Percentiles rank a stretch among this genome's conserved stretches.
phyloP scores from a whole-genome alignment of 2,888 invertebrate genomes.

The Bellardia bayeri region DNA sequence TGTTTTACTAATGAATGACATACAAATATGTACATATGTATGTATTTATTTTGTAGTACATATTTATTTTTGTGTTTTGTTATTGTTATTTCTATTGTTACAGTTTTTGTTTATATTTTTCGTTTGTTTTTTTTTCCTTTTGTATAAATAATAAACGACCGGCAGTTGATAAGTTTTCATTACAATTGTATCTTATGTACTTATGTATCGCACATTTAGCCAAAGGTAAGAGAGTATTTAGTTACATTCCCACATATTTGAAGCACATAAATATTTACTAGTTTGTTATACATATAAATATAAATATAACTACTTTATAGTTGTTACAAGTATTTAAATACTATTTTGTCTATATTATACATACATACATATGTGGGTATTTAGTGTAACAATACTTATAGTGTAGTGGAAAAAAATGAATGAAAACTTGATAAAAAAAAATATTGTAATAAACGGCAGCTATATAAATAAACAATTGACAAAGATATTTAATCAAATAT shows the following conservation, averaged over 20 bases:
- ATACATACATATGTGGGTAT: not conserved
- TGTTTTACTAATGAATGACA: slow-evolving; percentile 39
- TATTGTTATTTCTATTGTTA: slow-evolving; percentile 9
- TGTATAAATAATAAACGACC: slow-evolving; percentile 42
- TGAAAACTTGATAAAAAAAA: slow-evolving; percentile 28
- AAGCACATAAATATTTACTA: not conserved
- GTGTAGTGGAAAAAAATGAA: slow-evolving; percentile 28
- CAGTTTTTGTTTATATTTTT: slow-evolving; percentile 13
- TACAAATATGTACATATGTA: not conserved
- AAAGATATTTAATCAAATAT: slow-evolving; percentile 22
- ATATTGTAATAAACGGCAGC: not conserved
- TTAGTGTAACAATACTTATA: slow-evolving; percentile 11
- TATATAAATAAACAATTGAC: slow-evolving; percentile 49
- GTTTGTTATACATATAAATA: not conserved
- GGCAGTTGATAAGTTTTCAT: slow-evolving; percentile 32
- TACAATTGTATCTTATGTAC: slow-evolving; percentile 27
- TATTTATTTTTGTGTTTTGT: not conserved
- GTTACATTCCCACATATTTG: slow-evolving; percentile 32
- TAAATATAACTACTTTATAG: slow-evolving; percentile 9
- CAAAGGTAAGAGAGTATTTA: slow-evolving; percentile 20
- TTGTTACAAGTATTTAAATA: slow-evolving; percentile 18
- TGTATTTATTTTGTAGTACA: not conserved
- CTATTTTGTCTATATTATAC: not conserved
- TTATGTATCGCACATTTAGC: slow-evolving; percentile 11
- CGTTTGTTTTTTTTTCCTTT: slow-evolving; percentile 19